A percentile compares a stretch with the other conserved stretches of the same genome.
phyloP scores from a whole-genome alignment of 1,140 invertebrate species.

The Drosophila lowei region DNA sequence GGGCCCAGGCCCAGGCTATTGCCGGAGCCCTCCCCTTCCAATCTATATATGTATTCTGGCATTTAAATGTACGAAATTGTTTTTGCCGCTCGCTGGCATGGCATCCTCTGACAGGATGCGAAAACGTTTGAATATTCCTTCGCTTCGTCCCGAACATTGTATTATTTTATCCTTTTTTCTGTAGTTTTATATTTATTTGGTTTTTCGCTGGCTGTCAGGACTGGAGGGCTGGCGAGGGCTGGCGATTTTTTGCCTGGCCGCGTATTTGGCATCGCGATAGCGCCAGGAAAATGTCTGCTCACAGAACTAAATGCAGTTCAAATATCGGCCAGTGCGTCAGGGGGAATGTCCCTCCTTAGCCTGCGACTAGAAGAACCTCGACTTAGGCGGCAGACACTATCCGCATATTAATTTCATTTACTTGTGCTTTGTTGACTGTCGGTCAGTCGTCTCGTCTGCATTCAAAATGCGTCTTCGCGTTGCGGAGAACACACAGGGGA shows the following conservation, averaged over 20 bases:
- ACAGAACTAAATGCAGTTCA: constrained; percentile 42
- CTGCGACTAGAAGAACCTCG: constrained; percentile 7
- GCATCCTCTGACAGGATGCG: constrained; percentile 69
- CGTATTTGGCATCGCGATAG: constrained; percentile 70
- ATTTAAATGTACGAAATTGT: constrained; percentile 79
- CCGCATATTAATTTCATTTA: constrained; percentile 71
- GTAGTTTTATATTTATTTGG: constrained; percentile 35
- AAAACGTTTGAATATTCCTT: constrained; percentile 61
- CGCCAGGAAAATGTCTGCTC: constrained; percentile 57
- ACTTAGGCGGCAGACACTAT: constrained; percentile 34
- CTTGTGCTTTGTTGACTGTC: constrained; percentile 33
- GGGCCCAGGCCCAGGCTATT: constrained; percentile 29
- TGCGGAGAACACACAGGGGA: constrained; percentile 28
- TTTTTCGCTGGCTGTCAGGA: constrained; percentile 32
- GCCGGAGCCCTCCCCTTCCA: background rate
- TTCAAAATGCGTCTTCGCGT: constrained; percentile 52
- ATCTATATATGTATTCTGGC: constrained; percentile 36
- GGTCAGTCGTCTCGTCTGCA: constrained; percentile 44
- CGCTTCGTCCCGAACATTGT: constrained; percentile 10
- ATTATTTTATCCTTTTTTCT: constrained; percentile 34
- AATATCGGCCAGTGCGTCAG: constrained; percentile 72
- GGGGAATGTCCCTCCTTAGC: constrained; percentile 44
- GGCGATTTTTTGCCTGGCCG: constrained; percentile 59
- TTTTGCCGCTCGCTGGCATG: constrained; percentile 68
- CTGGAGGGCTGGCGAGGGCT: constrained; percentile 14